Conservation (phyloP, 2,113 vertebrate species). For the Elgaria multicarinata region DNA sequence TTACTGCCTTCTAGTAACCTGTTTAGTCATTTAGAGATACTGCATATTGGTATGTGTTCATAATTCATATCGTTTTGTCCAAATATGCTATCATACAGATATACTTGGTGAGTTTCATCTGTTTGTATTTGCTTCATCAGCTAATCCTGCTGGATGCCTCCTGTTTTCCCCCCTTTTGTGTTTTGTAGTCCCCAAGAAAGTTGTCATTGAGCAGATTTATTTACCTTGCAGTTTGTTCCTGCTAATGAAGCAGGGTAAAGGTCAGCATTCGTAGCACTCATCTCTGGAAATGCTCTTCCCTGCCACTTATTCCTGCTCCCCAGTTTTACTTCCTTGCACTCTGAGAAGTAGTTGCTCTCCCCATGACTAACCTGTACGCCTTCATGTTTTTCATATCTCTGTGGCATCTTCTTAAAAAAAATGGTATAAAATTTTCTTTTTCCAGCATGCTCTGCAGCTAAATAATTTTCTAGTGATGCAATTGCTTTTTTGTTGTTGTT, state of each 20-base stretch:
- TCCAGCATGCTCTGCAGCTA: rapidly evolving
- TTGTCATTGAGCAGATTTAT: not conserved
- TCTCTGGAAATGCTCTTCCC: not conserved
- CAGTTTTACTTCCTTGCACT: not conserved
- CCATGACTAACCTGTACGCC: not conserved
- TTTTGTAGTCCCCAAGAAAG: constrained; percentile 9
- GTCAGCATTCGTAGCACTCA: not conserved
- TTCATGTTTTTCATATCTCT: constrained; percentile 1
- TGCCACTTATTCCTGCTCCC: not conserved
- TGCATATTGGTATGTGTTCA: not conserved
- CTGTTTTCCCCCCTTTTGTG: not conserved
- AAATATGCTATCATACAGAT: not conserved
- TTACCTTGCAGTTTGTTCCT: not conserved
- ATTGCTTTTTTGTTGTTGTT: too few relatives aligned
- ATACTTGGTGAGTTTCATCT: not conserved
- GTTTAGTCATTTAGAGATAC: not conserved
- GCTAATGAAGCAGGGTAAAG: not conserved
- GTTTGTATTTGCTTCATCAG: not conserved
- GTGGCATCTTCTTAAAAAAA: constrained; percentile 33
- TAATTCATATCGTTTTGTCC: not conserved
- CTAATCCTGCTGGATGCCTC: constrained; percentile 1
- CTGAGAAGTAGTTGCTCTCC: not conserved
- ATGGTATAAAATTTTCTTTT: not conserved
- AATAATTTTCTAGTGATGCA: constrained; percentile 17
- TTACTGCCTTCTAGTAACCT: not conserved